Evolutionary conservation across 2,113 vertebrate species (phyloP), one percentile per base, ranked within the genome.

Genomic region (Ginglymostoma cirratum): DNA sequence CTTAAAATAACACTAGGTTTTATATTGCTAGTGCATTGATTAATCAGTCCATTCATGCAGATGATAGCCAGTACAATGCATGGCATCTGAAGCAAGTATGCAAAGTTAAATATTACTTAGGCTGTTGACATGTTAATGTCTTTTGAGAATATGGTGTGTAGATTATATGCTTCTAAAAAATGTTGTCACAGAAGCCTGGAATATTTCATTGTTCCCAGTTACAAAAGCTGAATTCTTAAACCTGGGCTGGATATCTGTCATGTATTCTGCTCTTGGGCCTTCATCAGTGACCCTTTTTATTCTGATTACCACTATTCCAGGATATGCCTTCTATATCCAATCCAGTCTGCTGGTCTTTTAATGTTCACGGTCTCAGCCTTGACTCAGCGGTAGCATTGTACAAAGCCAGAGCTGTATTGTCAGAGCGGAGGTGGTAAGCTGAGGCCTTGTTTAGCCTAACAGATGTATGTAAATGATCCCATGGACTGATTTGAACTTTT

Each of bases 31-130:
- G 65, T 92, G 52, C n/a, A n/a, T 65, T 65, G 30, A 14, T 15
- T 61, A 92, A 65, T 61, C 52, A 61, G 87, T 92, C 55, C 55
- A 65, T 65, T 92, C 52, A 92, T 92, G 52, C 87, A 92, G 87
- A 65, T 92, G 87, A 92, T 65, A 92, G 19, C 19, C 87, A 65
- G 52, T 4, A 65, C 65, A 65, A 92, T 65, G 52, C 6, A 92
- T 92, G 52, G 15, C 30, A 61, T 65, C 55, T n/a, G 87, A 92
- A 92, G 55, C 87, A n/a, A 92, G 52, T 30, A 65, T 92, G 55
- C 52, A 92, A 65, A 92, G 87, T 6, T 92, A 92, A 92, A n/a
- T 92, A 55, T n/a, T 92, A 52, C 27, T 89, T 87, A 52, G 52
- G 52, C 48, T 90, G 30, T 90, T 90, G 52, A 42, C 78, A 19